Conservation (phyloP, 2,797 vertebrate genomes). For the Semaprochilodus insignis region DNA sequence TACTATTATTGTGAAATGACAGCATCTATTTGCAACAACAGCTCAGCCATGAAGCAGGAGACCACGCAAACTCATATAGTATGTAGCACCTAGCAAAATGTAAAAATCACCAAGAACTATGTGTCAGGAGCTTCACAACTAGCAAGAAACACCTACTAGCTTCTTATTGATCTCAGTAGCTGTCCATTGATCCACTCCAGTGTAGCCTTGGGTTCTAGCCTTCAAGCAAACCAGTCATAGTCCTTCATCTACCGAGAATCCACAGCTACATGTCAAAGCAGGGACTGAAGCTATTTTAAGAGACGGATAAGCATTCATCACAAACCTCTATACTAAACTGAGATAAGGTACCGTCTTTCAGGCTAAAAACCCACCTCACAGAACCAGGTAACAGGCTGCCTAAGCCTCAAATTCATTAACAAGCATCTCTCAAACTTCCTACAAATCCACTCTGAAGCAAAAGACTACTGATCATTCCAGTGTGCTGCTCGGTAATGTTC, state of each 20-base stretch:
- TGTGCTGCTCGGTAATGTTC: conserved; percentile 27
- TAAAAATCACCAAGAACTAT: too few relatives aligned
- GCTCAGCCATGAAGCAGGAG: too few relatives aligned
- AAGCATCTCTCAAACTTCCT: conserved; percentile 1
- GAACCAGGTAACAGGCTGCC: conserved; percentile 16
- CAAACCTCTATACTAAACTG: not conserved
- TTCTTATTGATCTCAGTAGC: too few relatives aligned
- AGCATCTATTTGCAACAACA: too few relatives aligned
- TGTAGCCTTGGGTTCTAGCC: not conserved
- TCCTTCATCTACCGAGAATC: conserved; percentile 4
- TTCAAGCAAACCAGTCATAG: conserved; percentile 25
- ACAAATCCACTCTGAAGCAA: conserved; percentile 22
- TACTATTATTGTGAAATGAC: too few relatives aligned
- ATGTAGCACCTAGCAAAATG: too few relatives aligned
- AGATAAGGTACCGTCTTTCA: not conserved
- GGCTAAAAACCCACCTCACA: conserved; percentile 3
- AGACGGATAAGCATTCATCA: conserved; percentile 19
- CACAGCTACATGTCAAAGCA: conserved; percentile 1
- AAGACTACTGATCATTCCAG: conserved; percentile 22
- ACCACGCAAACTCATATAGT: too few relatives aligned
- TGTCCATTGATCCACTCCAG: conserved; percentile 11
- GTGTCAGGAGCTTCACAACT: too few relatives aligned
- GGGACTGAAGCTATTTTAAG: not conserved
- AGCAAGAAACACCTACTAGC: too few relatives aligned
- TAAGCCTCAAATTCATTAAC: conserved; percentile 19